phyloP scores from a whole-genome alignment of 1,140 invertebrate species.

The Eulimnadia texana region DNA sequence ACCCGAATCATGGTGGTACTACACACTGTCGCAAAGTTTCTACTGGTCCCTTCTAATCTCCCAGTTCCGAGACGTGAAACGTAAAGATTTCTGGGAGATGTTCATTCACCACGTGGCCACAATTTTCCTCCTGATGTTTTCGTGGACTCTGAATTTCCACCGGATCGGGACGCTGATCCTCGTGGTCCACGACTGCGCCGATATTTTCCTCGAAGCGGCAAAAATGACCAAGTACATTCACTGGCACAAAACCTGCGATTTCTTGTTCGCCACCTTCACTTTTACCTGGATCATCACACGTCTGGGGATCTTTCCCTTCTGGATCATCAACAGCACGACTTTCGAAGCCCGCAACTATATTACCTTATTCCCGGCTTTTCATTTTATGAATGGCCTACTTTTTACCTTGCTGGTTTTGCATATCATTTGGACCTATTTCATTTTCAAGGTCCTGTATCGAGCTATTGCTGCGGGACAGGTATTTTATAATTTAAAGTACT shows the following conservation, averaged over 20 bases:
- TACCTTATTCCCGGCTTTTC: background rate
- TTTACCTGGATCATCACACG: background rate
- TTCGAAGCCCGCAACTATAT: conserved; percentile 1
- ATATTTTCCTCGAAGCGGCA: conserved; percentile 5
- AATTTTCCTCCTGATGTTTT: background rate
- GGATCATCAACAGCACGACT: background rate
- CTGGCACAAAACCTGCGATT: background rate
- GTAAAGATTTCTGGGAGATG: conserved; percentile 10
- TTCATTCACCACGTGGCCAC: background rate
- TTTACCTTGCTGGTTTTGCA: background rate
- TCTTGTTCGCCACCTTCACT: background rate
- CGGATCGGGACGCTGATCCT: background rate
- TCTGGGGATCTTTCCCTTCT: conserved; percentile 2
- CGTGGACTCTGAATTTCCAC: background rate
- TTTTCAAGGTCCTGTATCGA: conserved; percentile 5
- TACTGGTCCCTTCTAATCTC: background rate
- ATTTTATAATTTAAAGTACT: conserved; percentile 10
- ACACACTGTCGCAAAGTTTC: background rate
- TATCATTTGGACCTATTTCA: conserved; percentile 8
- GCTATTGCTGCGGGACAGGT: background rate
- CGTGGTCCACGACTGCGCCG: background rate
- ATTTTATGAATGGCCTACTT: background rate
- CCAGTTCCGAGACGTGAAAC: background rate
- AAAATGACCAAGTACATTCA: conserved; percentile 4
- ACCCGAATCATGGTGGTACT: background rate